phyloP scores from a whole-genome alignment of 1,140 invertebrate genomes.

The Antheraea pernyi region DNA sequence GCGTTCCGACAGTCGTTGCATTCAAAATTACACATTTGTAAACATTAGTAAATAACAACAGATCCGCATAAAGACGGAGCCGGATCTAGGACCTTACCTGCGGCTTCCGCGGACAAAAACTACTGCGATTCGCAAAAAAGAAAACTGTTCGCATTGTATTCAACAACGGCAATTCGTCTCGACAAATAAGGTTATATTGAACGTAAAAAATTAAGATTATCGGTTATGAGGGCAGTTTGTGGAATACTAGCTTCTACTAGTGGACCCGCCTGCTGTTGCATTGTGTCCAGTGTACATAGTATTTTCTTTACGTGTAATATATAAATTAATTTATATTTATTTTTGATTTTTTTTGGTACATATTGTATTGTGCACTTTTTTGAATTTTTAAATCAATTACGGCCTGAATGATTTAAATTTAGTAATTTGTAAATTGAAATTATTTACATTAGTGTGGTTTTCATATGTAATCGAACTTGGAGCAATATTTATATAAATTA shows the following conservation, averaged over 20 bases:
- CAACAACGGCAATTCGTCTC: constrained; percentile 56
- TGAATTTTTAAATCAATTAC: too few relatives aligned
- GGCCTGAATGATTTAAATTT: too few relatives aligned
- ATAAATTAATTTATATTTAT: too few relatives aligned
- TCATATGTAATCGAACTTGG: too few relatives aligned
- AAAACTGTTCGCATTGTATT: constrained; percentile 61
- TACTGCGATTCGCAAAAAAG: constrained; percentile 60
- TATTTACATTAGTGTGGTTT: too few relatives aligned
- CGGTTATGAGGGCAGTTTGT: constrained; percentile 45
- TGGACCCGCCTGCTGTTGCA: neutral
- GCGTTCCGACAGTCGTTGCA: constrained; percentile 65
- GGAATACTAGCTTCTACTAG: neutral
- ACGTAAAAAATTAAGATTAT: constrained; percentile 70
- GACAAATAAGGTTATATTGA: constrained; percentile 71
- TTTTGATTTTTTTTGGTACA: too few relatives aligned
- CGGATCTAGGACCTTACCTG: constrained; percentile 75
- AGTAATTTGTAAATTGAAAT: too few relatives aligned
- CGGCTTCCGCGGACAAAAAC: constrained; percentile 74
- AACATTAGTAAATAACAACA: constrained; percentile 66
- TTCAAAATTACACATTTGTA: constrained; percentile 71
- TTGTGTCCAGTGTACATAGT: neutral
- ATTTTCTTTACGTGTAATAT: too few relatives aligned
- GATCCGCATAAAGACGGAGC: constrained; percentile 58
- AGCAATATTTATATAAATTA: too few relatives aligned
- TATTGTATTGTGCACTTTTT: too few relatives aligned